Evolutionary conservation across 2,888 invertebrate genomes (phyloP).

Genomic region (Melanostoma scalare): DNA sequence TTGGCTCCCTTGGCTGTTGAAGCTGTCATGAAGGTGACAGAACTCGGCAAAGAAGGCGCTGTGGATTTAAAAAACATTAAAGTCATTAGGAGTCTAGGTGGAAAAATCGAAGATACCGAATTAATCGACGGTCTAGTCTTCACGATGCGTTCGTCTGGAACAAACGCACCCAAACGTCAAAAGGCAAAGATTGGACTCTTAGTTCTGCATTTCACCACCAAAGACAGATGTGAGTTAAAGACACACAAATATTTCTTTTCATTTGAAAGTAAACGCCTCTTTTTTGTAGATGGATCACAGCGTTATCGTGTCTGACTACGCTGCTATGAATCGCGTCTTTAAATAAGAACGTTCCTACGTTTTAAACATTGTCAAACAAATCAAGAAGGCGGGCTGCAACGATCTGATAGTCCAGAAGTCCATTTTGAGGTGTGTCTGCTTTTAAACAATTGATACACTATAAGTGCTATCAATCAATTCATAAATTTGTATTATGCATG

Average conservation of each 20-base stretch:
- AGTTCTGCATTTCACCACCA: conserved; percentile 99
- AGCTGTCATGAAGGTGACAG: conserved; percentile 90
- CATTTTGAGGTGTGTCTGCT: conserved; percentile 86
- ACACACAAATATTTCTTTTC: no score
- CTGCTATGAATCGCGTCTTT: conserved; percentile 99
- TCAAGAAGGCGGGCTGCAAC: conserved; percentile 99
- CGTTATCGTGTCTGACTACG: no score
- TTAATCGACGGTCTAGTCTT: conserved; percentile 97
- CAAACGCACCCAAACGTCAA: conserved; percentile 96
- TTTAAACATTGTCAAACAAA: conserved; percentile 98
- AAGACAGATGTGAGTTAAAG: conserved; percentile 94
- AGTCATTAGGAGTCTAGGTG: conserved; percentile 97
- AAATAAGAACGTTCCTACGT: conserved; percentile 99
- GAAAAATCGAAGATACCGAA: conserved; percentile 98
- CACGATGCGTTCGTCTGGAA: conserved; percentile 92
- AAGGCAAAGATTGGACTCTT: conserved; percentile 98
- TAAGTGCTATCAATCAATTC: no score
- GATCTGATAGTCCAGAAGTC: conserved; percentile 95
- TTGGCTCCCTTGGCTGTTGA: conserved; percentile 98
- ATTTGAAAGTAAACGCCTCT: no score
- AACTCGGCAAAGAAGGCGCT: conserved; percentile 86
- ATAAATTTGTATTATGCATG: no score
- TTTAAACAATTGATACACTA: no score
- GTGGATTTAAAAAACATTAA: conserved; percentile 98
- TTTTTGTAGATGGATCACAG: conserved; percentile 94